Base-by-base conservation (phyloP, 2,888 invertebrate genomes). In the Sminthurides aquaticus region DNA sequence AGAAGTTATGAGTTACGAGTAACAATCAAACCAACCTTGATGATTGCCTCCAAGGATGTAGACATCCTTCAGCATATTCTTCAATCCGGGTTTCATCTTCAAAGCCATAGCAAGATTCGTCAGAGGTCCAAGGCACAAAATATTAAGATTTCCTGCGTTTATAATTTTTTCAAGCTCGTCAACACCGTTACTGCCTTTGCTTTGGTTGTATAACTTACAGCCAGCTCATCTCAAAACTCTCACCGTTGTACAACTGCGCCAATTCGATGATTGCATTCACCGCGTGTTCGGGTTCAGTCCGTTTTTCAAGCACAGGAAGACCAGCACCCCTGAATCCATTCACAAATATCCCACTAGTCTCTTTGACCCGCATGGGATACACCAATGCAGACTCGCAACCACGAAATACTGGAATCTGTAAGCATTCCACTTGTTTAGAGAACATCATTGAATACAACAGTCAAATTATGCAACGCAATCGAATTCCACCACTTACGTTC, bases 71-170 rank as follows among this genome's bases (percentile, higher is more conserved):
- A 72, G 27, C 29, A 63, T 60, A 5, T 68, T 58, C 20, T 49
- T 68, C 3, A 73, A 66, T n/a, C 63, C 55, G 0, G 86, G 84
- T 73, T 87, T 88, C 74, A 89, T 77, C 75, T 85, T 84, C 1
- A 87, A 81, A 1, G 89, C 86, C 67, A 90, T 76, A 0, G 91
- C 92, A 55, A 90, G 79, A 75, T 91, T 92, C 0, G 91, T 91
- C 27, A 92, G 77, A 0, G 92, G 85, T 0, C 87, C 91, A 26
- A 90, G 77, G 48, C 86, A 83, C 54, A 62, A 2, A 56, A 70
- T 8, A 28, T 25, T 75, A 25, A 77, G 61, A 58, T 76, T 73
- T 27, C 76, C 78, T 77, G 62, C 22, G 11, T 11, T 8, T 43
- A 43, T 11, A 8, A 43, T 8, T 43, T 11, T 11, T 43, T 43